phyloP scores from a whole-genome alignment of 2,797 vertebrate genomes.

The Prionace glauca region DNA sequence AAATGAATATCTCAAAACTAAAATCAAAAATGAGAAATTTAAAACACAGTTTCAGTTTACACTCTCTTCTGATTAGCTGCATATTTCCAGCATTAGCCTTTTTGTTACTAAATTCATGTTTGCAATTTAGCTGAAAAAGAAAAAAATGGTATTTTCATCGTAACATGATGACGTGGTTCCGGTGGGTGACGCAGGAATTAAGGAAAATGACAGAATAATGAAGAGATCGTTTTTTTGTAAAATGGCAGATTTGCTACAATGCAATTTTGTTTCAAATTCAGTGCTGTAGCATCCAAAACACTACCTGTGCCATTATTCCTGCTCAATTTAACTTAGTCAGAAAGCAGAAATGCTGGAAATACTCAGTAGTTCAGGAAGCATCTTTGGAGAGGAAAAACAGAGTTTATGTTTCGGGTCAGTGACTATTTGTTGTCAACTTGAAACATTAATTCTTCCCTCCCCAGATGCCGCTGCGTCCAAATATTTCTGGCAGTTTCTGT shows the following conservation, averaged over 20 bases:
- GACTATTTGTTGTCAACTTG: not conserved
- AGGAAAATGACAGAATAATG: too few relatives aligned
- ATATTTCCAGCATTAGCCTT: not conserved
- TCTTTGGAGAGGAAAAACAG: not conserved
- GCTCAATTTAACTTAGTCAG: not conserved
- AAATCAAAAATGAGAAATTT: not conserved
- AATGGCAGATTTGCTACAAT: not conserved
- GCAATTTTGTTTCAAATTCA: not conserved
- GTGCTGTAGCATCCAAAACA: not conserved
- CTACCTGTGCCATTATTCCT: not conserved
- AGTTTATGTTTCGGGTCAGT: not conserved
- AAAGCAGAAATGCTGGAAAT: not conserved
- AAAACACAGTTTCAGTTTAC: too few relatives aligned
- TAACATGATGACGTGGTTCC: not conserved
- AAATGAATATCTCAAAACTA: not conserved
- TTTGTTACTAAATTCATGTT: not conserved
- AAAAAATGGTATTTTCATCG: not conserved
- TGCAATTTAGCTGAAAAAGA: not conserved
- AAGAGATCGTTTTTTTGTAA: not conserved
- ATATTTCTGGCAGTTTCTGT: not conserved
- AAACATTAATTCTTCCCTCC: not conserved
- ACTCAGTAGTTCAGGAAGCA: not conserved
- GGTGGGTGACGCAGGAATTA: not conserved
- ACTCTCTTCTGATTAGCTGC: not conserved
- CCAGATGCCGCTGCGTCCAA: not conserved